Evolutionary conservation across 2,888 invertebrate species (phyloP), one percentile per base, ranked within the genome.

Genomic region (Coenonympha arcania): DNA sequence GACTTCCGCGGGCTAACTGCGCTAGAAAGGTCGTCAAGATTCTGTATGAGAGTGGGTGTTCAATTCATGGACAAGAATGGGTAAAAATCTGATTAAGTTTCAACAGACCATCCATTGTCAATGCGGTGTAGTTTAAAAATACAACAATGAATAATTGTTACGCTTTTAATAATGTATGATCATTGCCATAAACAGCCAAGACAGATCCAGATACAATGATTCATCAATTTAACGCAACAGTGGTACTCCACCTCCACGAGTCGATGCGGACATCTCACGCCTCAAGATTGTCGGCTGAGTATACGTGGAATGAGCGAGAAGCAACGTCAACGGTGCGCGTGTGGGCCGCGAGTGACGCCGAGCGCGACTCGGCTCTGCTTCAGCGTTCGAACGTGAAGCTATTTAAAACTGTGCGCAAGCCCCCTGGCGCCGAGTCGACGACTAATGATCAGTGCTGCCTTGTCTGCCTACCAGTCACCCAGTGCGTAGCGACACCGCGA

Each of bases 331-430:
- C n/a, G 74, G 44, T 6, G 15, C 34, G 44, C 34, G 85, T 82
- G 84, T 83, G 85, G 84, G 85, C 76, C 68, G 30, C 30, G 70
- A 64, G 60, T 75, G 80, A 80, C 83, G 82, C 73, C 76, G 80
- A 77, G 16, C 33, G 24, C 44, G 34, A 34, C n/a, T 24, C 65
- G 72, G 74, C 69, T 71, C 73, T 67, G 73, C 69, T 63, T 61
- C 70, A 66, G 65, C 70, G 75, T 75, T 76, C 77, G 73, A 77
- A 79, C 79, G 71, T 71, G 82, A 82, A 79, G 87, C 87, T 87
- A 87, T 87, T 87, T 87, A 87, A 87, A 87, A 87, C 83, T 81
- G 79, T 82, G 87, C 87, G 87, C 87, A 86, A 76, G 82, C 77
- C 81, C 84, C 80, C 75, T 74, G 79, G 79, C 84, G 83, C 77